Base-by-base conservation (phyloP, 2,888 invertebrate genomes). In the Dyspetes luteomarginatus region DNA sequence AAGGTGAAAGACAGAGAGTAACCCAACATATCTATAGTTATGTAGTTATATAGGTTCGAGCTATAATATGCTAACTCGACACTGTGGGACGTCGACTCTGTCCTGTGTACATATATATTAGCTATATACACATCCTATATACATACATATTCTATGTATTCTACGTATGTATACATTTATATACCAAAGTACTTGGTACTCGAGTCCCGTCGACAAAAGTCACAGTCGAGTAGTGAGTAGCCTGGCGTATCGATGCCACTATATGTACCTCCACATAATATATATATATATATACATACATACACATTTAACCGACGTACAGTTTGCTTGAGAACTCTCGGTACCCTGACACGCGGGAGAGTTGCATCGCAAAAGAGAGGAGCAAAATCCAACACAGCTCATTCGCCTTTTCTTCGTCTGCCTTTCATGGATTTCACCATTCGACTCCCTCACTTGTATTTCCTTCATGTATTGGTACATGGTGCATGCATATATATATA, bases 401-500 rank as follows among this genome's bases (percentile, higher is more conserved):
- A 78, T 69, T 78, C 74, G 68, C 79, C 75, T 80, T 80, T 75
- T 75, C 79, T 72, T 72, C 45, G 60, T 76, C 60, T 76, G 71
- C 72, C 76, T 71, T 76, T 52, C 48, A 62, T 55, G 52, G 52
- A 76, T 76, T 76, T 80, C 52, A 72, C 60, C 67, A 45, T 67
- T 71, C 52, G 60, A 72, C 76, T 80, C 80, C 67, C 80, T 76
- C 71, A 67, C 55, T 76, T 72, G 62, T 64, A 74, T 58, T 80
- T 64, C 75, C 52, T 58, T 65, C 52, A 79, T 65, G 65, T 71
- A 58, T 62, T 17, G n/a, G 9, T 52, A 52, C 24, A 43, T 19
- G n/a, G 22, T 68, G 48, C 36, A 72, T 60, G 64, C 26, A 69
- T 12, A 4, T 48, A 48, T 58, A 28, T 22, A 67, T n/a, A 36